Base-by-base conservation (phyloP, 2,113 vertebrate genomes). In the Gasterosteus aculeatus region DNA sequence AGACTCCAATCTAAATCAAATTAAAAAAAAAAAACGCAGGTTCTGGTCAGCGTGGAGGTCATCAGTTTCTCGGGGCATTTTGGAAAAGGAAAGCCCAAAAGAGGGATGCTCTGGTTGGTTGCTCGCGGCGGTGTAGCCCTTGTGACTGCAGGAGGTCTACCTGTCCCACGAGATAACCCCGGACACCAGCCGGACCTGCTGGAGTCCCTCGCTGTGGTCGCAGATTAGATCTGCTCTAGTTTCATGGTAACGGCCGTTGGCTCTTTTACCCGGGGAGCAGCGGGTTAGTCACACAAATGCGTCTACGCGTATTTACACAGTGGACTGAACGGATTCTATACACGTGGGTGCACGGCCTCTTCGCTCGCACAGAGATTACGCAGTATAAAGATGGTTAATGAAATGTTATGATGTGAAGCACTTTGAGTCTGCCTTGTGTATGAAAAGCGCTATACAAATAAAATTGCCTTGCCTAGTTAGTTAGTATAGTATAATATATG, bases 121-220 rank as follows among this genome's bases (percentile, higher is more conserved):
- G 18, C 39, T 59, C 75, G 72, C 61, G 75, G 81, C 72, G 47
- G 49, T 33, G 11, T 18, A 22, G 65, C 57, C 49, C 75, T 69
- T 66, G 42, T 59, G 62, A 69, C 51, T 71, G 70, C 22, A 62
- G 75, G 61, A 42, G n/a, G 69, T 62, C 49, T 59, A 70, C 57
- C 84, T 81, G 69, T 68, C 58, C 65, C 44, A 29, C 11, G n/a
- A 70, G 75, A 83, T 85, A 86, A 76, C 42, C 68, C 72, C 71
- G 57, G 70, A 61, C 46, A 33, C 12, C 35, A 58, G 70, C 47
- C 47, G 66, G 29, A 49, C 49, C 62, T 29, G 8, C 49, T 62
- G 71, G 82, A 49, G 53, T 70, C 29, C 57, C 66, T 78, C 0
- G 1, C 49, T 10, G 59, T 42, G 47, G 18, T 54, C 29, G 67